Conservation (phyloP, 2,113 vertebrate species). For the Dromas ardeola region DNA sequence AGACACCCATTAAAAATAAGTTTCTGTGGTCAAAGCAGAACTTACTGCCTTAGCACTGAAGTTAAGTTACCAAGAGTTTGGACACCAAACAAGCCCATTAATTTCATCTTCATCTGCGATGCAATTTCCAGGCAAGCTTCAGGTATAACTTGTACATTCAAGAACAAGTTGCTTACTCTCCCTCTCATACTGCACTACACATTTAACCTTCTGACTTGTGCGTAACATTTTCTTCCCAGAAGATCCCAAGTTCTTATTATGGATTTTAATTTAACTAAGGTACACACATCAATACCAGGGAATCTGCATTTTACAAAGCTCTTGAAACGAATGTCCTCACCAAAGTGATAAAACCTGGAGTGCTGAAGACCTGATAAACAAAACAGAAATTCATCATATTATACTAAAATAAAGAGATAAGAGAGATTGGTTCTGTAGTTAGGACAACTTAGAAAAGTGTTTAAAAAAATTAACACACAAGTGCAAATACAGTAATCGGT, state of each 20-base stretch:
- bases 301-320: background rate
- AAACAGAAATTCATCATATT: background rate
- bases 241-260: fast-evolving
- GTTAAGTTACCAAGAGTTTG: background rate
- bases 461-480: background rate
- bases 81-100: background rate
- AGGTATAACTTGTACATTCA: background rate
- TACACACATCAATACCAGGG: background rate
- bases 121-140: background rate
- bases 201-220: background rate
- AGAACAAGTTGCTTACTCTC: background rate
- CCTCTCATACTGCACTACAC: background rate
- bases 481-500: fast-evolving
- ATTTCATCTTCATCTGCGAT: background rate
- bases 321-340: background rate
- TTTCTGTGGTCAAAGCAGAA: background rate
- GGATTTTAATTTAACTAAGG: background rate
- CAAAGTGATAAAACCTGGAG: background rate
- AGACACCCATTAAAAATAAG: background rate
- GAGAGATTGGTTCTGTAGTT: background rate
- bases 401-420: background rate
- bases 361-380: background rate
- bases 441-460: background rate
- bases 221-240: background rate
- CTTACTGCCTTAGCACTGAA: background rate